These are phyloP conservation scores for Peromyscus eremicus DNA, from an alignment of 2,797 vertebrate species.

Conservation along the genomic window DNA sequence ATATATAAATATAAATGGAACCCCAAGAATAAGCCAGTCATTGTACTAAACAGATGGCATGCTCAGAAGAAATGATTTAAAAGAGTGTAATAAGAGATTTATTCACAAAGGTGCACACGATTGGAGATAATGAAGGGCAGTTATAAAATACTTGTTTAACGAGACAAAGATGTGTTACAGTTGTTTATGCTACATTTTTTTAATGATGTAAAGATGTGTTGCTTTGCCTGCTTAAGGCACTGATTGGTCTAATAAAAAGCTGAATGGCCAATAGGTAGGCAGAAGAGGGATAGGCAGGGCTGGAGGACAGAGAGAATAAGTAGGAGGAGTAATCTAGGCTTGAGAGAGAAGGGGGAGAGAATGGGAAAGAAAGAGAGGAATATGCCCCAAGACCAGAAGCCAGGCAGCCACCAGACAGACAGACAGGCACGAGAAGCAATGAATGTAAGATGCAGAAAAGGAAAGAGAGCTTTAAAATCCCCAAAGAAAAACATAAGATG, in stretches of 20 bases:
- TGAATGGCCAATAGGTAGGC: neutral
- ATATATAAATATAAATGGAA: slow-evolving; percentile 24
- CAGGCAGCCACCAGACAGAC: neutral
- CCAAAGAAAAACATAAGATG: neutral
- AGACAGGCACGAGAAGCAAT: neutral
- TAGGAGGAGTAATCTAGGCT: neutral
- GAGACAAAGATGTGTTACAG: neutral
- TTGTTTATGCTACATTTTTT: neutral
- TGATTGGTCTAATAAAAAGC: neutral
- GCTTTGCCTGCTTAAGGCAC: neutral
- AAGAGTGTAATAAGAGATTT: slow-evolving; percentile 57
- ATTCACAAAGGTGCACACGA: slow-evolving; percentile 53
- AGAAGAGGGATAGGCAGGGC: neutral
- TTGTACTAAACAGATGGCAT: slow-evolving; percentile 51
- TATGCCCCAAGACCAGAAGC: neutral
- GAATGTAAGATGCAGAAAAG: neutral
- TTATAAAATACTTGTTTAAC: neutral
- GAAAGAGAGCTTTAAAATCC: neutral
- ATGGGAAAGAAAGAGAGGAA: neutral
- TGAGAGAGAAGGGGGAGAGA: neutral
- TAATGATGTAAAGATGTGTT: neutral
- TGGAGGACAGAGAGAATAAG: neutral
- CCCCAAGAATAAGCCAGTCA: neutral
- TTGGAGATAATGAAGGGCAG: slow-evolving; percentile 34
- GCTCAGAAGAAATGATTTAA: slow-evolving; percentile 58